Percentiles rank a stretch among this genome's conserved stretches.
phyloP scores from a whole-genome alignment of 2,797 vertebrate species.

The Sparidentex hasta region DNA sequence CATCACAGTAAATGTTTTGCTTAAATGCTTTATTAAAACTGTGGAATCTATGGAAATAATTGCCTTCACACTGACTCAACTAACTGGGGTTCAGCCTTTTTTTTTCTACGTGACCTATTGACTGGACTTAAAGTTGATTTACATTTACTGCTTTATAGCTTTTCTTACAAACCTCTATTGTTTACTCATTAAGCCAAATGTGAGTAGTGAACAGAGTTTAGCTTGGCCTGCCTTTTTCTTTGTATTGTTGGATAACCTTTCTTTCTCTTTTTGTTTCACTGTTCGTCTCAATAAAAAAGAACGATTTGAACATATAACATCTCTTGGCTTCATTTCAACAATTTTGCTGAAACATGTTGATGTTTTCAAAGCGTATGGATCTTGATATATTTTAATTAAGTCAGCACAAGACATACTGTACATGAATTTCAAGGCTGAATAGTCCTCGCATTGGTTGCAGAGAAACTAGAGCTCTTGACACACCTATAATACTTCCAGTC shows the following conservation, averaged over 20 bases:
- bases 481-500: not conserved
- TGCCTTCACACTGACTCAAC: not conserved
- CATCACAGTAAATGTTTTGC: too few species aligned
- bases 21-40: not conserved
- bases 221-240: not conserved
- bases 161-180: not conserved
- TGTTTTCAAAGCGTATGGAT: not conserved
- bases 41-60: not conserved
- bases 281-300: slow-evolving; percentile 15
- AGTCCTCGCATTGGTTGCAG: not conserved
- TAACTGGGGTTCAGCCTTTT: not conserved
- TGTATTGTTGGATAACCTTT: not conserved
- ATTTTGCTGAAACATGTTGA: not conserved
- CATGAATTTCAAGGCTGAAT: not conserved
- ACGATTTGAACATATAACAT: not conserved
- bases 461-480: not conserved
- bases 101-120: not conserved
- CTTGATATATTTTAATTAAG: not conserved
- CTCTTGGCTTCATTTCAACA: not conserved
- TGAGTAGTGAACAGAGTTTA: not conserved
- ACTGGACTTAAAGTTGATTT: not conserved
- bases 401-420: not conserved
- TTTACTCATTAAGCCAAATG: not conserved
- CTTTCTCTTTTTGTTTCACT: not conserved
- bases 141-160: not conserved